phyloP scores from a whole-genome alignment of 2,113 vertebrate species.

The Lophius piscatorius region DNA sequence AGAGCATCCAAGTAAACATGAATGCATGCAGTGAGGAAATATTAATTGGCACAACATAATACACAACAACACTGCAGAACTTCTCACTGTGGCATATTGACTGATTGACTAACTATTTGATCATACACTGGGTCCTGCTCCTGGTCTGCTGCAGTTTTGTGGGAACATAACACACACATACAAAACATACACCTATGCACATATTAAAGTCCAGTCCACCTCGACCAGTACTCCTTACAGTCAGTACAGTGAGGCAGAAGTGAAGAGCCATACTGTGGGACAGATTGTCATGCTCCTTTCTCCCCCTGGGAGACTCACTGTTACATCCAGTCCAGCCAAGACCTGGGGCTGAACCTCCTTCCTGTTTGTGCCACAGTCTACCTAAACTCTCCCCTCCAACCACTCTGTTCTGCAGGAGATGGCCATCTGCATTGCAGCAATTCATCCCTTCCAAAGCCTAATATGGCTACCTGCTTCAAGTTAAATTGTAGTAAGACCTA shows the following conservation, averaged over 20 bases:
- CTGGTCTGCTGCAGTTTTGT: slow-evolving; percentile 68
- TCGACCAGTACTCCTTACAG: slow-evolving; percentile 70
- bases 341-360: slow-evolving; percentile 74
- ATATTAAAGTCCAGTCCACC: slow-evolving; percentile 52
- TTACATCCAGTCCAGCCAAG: slow-evolving; percentile 76
- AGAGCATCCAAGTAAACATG: slow-evolving; percentile 47
- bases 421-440: slow-evolving; percentile 15
- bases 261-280: slow-evolving; percentile 79
- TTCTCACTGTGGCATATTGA: slow-evolving; percentile 51
- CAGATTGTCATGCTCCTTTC: slow-evolving; percentile 80
- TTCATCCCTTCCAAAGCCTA: too few relatives aligned
- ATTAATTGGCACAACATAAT: slow-evolving; percentile 18
- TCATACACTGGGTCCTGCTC: slow-evolving; percentile 60
- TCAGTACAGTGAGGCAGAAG: slow-evolving; percentile 72
- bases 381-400: slow-evolving; percentile 68
- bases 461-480: too few relatives aligned
- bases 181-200: slow-evolving; percentile 19
- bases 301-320: slow-evolving; percentile 73
- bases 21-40: slow-evolving; percentile 20
- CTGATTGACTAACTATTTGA: slow-evolving; percentile 40
- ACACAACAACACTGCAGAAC: slow-evolving; percentile 44
- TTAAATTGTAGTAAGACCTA: too few relatives aligned
- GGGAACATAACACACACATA: slow-evolving; percentile 39
- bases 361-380: slow-evolving; percentile 78
- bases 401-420: slow-evolving; percentile 37